phyloP scores from a whole-genome alignment of 2,888 invertebrate genomes.

The Zhuqinia jingwanae region DNA sequence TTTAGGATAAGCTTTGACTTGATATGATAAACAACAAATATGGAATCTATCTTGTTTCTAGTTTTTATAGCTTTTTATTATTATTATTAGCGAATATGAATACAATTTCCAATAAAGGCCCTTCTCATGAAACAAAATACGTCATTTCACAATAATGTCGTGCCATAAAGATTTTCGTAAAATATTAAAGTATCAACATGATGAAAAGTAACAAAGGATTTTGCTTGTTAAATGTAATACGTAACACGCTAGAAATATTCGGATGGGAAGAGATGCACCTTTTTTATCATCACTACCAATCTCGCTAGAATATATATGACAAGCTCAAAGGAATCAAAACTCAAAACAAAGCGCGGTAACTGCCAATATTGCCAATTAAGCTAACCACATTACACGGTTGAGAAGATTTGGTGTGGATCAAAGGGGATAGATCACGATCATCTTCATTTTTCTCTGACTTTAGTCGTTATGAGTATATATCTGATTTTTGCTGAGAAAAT shows the following conservation, averaged over 20 bases:
- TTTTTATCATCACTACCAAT: conserved; percentile 31
- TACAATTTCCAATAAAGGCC: neutral
- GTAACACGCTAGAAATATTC: conserved; percentile 12
- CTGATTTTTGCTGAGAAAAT: neutral
- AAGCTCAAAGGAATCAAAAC: conserved; percentile 17
- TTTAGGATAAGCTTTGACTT: conserved; percentile 45
- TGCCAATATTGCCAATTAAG: conserved; percentile 63
- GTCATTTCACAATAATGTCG: neutral
- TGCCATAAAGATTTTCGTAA: conserved; percentile 25
- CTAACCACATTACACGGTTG: conserved; percentile 67
- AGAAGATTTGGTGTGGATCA: conserved; percentile 50
- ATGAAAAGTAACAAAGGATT: conserved; percentile 35
- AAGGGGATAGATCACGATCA: conserved; percentile 66
- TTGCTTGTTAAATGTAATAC: conserved; percentile 18
- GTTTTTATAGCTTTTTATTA: neutral
- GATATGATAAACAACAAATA: conserved; percentile 7
- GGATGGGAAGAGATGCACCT: conserved; percentile 17
- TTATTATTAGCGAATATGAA: neutral
- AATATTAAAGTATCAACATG: conserved; percentile 58
- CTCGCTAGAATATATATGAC: neutral
- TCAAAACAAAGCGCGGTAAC: conserved; percentile 26
- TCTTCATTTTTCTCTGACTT: conserved; percentile 49
- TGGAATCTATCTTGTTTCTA: neutral
- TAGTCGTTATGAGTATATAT: neutral
- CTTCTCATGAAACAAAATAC: neutral